Evolutionary conservation across 2,888 invertebrate species (phyloP).

Genomic region (Andrena hattorfiana): DNA sequence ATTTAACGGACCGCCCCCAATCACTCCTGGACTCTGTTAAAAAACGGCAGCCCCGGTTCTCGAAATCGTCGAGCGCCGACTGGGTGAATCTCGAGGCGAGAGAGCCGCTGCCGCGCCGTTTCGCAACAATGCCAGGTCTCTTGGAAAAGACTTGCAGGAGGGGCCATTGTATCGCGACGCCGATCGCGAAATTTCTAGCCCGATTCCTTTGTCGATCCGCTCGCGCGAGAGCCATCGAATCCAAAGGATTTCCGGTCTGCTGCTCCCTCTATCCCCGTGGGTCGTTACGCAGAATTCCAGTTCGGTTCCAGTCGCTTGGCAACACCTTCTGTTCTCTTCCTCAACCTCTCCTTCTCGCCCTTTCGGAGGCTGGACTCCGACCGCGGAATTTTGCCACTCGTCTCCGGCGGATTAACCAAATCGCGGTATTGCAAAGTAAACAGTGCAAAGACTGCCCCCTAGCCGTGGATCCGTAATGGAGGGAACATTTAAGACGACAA

Average conservation of each 20-base stretch:
- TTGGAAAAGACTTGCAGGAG: slow-evolving; percentile 38
- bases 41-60: slow-evolving; percentile 45
- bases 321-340: slow-evolving; percentile 52
- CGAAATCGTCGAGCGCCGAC: slow-evolving; percentile 62
- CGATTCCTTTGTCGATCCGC: slow-evolving; percentile 69
- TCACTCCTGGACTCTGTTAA: slow-evolving; percentile 37
- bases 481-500: background rate
- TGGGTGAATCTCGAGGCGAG: slow-evolving; percentile 55
- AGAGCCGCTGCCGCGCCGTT: slow-evolving; percentile 33
- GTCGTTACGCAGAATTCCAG: slow-evolving; percentile 74
- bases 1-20: slow-evolving; percentile 49
- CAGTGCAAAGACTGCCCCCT: background rate
- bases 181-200: slow-evolving; percentile 68
- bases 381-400: slow-evolving; percentile 18
- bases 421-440: slow-evolving; percentile 23
- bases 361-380: slow-evolving; percentile 16
- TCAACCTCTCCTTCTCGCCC: slow-evolving; percentile 31
- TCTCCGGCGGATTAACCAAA: slow-evolving; percentile 20
- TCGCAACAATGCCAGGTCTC: slow-evolving; percentile 56
- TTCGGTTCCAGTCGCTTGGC: slow-evolving; percentile 77
- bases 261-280: slow-evolving; percentile 60
- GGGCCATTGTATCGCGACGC: slow-evolving; percentile 56
- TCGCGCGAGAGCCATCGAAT: slow-evolving; percentile 68
- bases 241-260: slow-evolving; percentile 73
- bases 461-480: background rate